phyloP scores from a whole-genome alignment of 2,888 invertebrate genomes.

The Belgica antarctica region DNA sequence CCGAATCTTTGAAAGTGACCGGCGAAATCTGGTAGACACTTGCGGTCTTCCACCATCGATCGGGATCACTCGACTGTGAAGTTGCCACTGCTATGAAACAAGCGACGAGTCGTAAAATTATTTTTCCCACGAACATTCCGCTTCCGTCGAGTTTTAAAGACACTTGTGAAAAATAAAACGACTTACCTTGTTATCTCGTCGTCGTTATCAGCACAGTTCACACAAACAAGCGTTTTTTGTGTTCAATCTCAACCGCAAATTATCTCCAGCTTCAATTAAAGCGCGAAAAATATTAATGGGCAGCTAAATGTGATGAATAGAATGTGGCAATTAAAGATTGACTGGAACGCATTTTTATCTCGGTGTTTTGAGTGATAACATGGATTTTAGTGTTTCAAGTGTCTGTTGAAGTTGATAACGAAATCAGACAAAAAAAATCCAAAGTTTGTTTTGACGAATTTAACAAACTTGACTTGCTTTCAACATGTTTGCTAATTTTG shows the following conservation, averaged over 20 bases:
- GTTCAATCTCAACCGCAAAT: neutral
- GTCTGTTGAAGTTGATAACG: too few species aligned
- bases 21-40: constrained; percentile 74
- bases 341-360: too few species aligned
- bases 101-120: neutral
- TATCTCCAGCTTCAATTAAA: neutral
- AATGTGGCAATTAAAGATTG: neutral
- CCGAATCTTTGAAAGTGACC: constrained; percentile 68
- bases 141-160: neutral
- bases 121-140: too few species aligned
- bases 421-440: too few species aligned
- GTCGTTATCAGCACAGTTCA: neutral
- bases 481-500: too few species aligned
- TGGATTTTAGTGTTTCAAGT: too few species aligned
- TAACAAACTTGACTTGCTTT: too few species aligned
- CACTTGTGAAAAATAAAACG: constrained; percentile 10
- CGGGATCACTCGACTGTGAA: neutral
- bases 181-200: neutral
- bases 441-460: too few species aligned
- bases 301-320: neutral
- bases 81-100: neutral
- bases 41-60: constrained; percentile 70
- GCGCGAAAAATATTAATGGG: neutral
- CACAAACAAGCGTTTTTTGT: neutral
- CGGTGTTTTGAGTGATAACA: too few species aligned